Percentiles rank a stretch among this genome's conserved stretches.
These are phyloP conservation scores for Ericerus pela DNA, from an alignment of 1,140 invertebrate genomes.

Conservation along the genomic window DNA sequence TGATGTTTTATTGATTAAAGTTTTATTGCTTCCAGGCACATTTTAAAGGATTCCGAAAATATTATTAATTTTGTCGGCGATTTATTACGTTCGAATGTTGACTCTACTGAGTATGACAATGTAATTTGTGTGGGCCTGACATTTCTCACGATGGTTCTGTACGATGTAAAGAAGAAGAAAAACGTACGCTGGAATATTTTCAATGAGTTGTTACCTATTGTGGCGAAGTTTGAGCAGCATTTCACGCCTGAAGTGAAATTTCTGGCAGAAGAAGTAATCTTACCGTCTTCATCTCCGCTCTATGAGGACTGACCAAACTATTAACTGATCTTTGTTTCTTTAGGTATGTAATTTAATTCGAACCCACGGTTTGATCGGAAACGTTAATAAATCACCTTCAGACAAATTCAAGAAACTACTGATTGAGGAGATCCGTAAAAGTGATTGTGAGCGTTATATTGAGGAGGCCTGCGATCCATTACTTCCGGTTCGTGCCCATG, in stretches of 20 bases:
- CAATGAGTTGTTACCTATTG: not conserved
- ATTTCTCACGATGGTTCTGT: constrained; percentile 4
- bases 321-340: no score
- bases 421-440: not conserved
- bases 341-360: not conserved
- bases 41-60: not conserved
- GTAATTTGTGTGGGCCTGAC: not conserved
- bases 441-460: not conserved
- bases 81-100: not conserved
- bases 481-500: constrained; percentile 66
- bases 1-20: not conserved
- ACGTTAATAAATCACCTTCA: not conserved
- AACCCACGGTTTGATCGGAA: not conserved
- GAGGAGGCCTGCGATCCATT: constrained; percentile 50
- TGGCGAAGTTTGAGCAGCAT: not conserved
- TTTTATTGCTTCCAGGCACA: not conserved
- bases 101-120: not conserved
- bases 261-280: not conserved
- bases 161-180: constrained; percentile 1
- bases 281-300: no score
- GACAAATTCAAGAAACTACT: not conserved
- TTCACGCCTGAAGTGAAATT: not conserved
- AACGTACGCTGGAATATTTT: not conserved
- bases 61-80: not conserved
- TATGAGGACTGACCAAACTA: no score